Percentiles rank a stretch among this genome's conserved stretches.
Evolutionary conservation across 2,888 invertebrate genomes (phyloP).

Genomic region (Parnassius apollo): DNA sequence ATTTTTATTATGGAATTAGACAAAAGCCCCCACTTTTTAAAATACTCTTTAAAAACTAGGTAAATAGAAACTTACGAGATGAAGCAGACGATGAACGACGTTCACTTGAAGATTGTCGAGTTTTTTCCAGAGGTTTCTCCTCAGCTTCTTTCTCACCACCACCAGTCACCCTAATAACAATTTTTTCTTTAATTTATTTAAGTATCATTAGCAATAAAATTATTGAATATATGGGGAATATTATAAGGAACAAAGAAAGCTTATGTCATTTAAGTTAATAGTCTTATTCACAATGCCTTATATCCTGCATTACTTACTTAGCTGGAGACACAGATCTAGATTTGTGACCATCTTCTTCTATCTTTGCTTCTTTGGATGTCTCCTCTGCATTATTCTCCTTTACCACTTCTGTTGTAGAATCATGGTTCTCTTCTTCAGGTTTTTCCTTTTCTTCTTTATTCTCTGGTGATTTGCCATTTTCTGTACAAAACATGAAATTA

Average conservation of each 20-base stretch:
- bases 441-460: constrained; percentile 61
- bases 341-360: constrained; percentile 56
- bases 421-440: constrained; percentile 64
- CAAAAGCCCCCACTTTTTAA: no score
- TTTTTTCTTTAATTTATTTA: no score
- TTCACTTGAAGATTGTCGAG: constrained; percentile 61
- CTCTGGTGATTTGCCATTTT: constrained; percentile 74
- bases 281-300: not conserved
- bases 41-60: not conserved
- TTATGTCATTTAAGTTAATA: no score
- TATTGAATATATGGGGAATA: no score
- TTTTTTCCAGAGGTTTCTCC: constrained; percentile 61
- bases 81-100: constrained; percentile 70
- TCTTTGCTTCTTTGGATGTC: constrained; percentile 45
- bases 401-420: constrained; percentile 44
- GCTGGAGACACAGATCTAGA: constrained; percentile 69
- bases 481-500: constrained; percentile 36
- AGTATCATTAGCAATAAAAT: no score
- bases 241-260: no score
- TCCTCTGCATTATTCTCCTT: constrained; percentile 66
- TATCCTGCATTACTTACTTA: constrained; percentile 47
- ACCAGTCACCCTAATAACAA: constrained; percentile 12
- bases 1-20: no score
- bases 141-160: constrained; percentile 50
- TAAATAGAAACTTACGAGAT: constrained; percentile 55